phyloP scores from a whole-genome alignment of 2,113 vertebrate species.

The Tachycineta bicolor region DNA sequence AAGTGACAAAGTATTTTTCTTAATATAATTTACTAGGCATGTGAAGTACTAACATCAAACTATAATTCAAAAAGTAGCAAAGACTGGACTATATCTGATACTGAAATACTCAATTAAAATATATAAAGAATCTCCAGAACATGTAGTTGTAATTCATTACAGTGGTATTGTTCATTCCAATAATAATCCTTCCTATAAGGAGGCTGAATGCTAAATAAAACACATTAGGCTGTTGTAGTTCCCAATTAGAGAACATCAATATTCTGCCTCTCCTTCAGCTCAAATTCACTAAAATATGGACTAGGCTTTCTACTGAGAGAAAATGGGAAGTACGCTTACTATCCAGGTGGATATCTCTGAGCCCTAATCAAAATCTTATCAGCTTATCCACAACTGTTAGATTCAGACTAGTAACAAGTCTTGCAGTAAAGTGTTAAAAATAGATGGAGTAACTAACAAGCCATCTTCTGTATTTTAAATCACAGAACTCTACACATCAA shows the following conservation, averaged over 20 bases:
- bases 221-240: not conserved
- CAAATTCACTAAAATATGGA: not conserved
- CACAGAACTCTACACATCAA: not conserved
- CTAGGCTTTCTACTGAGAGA: not conserved
- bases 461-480: not conserved
- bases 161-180: conserved; percentile 22
- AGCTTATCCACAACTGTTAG: not conserved
- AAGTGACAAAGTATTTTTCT: conserved; percentile 40
- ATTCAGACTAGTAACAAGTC: not conserved
- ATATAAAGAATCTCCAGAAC: conserved; percentile 15
- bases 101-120: conserved; percentile 7
- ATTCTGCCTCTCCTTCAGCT: not conserved
- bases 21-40: conserved; percentile 28
- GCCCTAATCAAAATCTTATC: not conserved
- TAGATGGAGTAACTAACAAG: not conserved
- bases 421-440: conserved; percentile 1
- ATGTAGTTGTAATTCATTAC: not conserved
- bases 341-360: not conserved
- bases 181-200: conserved; percentile 7
- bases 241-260: not conserved
- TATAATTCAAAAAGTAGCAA: not conserved
- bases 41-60: not conserved
- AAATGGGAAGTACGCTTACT: not conserved
- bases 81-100: conserved; percentile 1
- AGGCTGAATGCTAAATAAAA: not conserved